Evolutionary conservation across 2,888 invertebrate genomes (phyloP).

Genomic region (Ectemnius cavifrons): DNA sequence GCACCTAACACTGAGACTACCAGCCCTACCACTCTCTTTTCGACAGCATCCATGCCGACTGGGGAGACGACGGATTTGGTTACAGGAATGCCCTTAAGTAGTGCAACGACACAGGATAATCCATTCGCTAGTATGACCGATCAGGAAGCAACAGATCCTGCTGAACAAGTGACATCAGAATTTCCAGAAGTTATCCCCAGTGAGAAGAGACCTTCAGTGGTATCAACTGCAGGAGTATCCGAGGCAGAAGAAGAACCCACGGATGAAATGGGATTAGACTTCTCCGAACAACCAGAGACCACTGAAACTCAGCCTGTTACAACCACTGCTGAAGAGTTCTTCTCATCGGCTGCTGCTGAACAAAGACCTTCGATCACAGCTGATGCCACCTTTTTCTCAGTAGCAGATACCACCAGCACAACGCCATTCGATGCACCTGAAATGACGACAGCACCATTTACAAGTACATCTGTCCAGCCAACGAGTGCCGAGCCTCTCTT

Average conservation of each 20-base stretch:
- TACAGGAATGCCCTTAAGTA: conserved; percentile 50
- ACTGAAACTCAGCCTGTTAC: conserved; percentile 42
- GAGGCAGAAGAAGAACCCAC: conserved; percentile 23
- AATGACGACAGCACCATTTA: conserved; percentile 35
- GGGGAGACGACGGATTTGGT: conserved; percentile 55
- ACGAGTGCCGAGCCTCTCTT: conserved; percentile 52
- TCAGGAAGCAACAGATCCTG: conserved; percentile 17
- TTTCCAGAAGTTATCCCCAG: conserved; percentile 44
- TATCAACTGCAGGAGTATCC: conserved; percentile 29
- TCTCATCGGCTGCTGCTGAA: conserved; percentile 76
- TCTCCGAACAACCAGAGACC: conserved; percentile 18
- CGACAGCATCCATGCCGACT: conserved; percentile 52
- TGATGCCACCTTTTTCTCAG: conserved; percentile 58
- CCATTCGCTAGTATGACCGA: conserved; percentile 63
- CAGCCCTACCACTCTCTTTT: conserved; percentile 55
- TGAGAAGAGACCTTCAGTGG: conserved; percentile 62
- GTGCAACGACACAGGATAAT: conserved; percentile 61
- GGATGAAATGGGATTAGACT: conserved; percentile 33
- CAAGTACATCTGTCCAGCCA: conserved; percentile 38
- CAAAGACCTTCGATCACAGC: conserved; percentile 52
- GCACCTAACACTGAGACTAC: conserved; percentile 64
- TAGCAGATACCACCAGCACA: conserved; percentile 47
- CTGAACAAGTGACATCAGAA: conserved; percentile 40
- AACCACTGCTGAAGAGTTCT: conserved; percentile 72
- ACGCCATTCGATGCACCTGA: conserved; percentile 30